Conservation (phyloP, 2,888 invertebrate species). For the Aradus depressus region DNA sequence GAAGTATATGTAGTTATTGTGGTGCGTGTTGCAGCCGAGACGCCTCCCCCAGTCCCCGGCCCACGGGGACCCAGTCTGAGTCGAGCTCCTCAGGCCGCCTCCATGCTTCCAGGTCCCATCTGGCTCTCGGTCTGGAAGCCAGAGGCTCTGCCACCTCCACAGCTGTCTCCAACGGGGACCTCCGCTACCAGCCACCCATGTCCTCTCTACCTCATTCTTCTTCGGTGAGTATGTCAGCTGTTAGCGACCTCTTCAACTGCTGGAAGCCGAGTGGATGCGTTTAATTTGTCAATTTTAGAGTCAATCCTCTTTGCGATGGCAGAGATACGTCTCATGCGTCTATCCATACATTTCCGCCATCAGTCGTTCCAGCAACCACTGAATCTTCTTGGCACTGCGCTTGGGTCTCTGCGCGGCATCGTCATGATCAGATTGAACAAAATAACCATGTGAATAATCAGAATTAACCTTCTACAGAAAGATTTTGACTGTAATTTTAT, state of each 20-base stretch:
- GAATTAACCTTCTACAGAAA: no score
- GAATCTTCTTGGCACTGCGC: no score
- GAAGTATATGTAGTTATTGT: no score
- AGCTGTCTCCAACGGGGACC: slow-evolving; percentile 21
- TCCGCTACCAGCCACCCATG: slow-evolving; percentile 22
- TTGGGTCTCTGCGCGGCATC: no score
- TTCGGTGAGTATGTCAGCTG: slow-evolving; percentile 32
- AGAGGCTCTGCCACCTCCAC: slow-evolving; percentile 12
- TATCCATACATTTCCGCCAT: no score
- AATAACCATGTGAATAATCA: no score
- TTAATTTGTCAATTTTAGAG: neutral
- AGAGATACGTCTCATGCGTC: no score
- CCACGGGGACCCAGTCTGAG: slow-evolving; percentile 16
- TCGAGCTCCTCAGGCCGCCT: slow-evolving; percentile 23
- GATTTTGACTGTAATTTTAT: no score
- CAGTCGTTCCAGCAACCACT: no score
- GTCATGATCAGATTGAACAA: no score
- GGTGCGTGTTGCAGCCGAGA: slow-evolving; percentile 3
- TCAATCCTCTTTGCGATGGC: no score
- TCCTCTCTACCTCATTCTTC: slow-evolving; percentile 37
- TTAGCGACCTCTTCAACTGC: neutral
- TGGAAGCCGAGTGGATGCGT: no score
- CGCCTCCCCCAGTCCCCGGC: slow-evolving; percentile 24
- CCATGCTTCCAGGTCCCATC: slow-evolving; percentile 31
- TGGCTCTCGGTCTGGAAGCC: slow-evolving; percentile 29